A percentile compares a stretch with the other conserved stretches of the same genome.
These are phyloP conservation scores for Brachionus manjavacas DNA, from an alignment of 1,140 invertebrate genomes.

Conservation along the genomic window DNA sequence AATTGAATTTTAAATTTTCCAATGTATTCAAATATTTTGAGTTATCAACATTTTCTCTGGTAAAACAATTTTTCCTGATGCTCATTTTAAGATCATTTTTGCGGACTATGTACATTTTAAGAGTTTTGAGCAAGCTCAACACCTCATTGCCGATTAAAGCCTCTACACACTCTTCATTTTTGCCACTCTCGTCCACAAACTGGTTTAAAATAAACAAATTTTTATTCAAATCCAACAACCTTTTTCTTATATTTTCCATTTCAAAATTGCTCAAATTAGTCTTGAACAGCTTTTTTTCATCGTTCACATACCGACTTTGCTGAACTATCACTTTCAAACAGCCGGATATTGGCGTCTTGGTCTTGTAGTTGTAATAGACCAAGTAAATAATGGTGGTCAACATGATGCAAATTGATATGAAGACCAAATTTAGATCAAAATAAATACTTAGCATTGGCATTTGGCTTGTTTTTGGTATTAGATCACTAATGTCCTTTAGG, in stretches of 20 bases:
- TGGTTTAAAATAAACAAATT: background rate
- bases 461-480: conserved; percentile 33
- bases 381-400: conserved; percentile 19
- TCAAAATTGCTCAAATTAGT: background rate
- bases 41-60: background rate
- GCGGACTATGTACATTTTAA: background rate
- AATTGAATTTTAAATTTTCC: background rate
- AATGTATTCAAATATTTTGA: conserved; percentile 7
- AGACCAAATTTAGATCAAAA: conserved; percentile 26
- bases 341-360: background rate
- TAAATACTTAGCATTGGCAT: conserved; percentile 6
- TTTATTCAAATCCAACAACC: background rate
- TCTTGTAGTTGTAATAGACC: background rate
- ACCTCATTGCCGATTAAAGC: background rate
- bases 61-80: background rate
- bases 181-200: background rate
- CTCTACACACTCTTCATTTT: background rate
- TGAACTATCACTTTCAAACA: background rate
- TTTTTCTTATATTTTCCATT: background rate
- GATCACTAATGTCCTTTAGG: background rate
- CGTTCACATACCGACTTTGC: background rate
- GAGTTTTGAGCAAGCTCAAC: background rate
- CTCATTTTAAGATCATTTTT: background rate
- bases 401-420: background rate
- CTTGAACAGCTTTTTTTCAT: background rate